Evolutionary conservation across 2,113 vertebrate species (phyloP).

Genomic region (Eptesicus fuscus): DNA sequence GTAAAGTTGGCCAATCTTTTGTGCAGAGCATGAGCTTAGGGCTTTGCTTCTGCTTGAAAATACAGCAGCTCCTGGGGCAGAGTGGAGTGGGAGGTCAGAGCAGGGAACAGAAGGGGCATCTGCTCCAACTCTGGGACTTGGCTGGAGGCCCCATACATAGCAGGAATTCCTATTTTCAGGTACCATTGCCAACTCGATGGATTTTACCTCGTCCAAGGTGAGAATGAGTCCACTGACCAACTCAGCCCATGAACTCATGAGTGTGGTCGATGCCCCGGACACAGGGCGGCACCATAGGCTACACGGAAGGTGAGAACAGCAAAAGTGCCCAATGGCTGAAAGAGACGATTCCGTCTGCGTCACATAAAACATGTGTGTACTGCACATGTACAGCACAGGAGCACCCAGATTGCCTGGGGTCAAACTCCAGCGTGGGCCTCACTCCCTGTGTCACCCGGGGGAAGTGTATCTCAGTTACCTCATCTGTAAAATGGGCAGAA

Average conservation of each 20-base stretch:
- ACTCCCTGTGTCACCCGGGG: not conserved
- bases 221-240: not conserved
- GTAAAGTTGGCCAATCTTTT: not conserved
- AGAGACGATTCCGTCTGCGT: not conserved
- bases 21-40: not conserved
- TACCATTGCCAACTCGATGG: not conserved
- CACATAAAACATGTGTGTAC: rapidly evolving
- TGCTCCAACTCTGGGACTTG: not conserved
- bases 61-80: rapidly evolving
- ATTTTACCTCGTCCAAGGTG: not conserved
- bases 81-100: not conserved
- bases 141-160: not conserved
- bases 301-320: not conserved
- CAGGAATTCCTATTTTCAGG: not conserved
- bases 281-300: rapidly evolving
- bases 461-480: not conserved
- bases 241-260: not conserved
- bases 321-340: rapidly evolving
- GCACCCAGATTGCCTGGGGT: not conserved
- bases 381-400: rapidly evolving
- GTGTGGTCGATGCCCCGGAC: not conserved
- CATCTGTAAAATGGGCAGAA: not conserved
- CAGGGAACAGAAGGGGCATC: not conserved
- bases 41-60: not conserved
- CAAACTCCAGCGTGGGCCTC: not conserved